Percentiles rank a stretch among this genome's conserved stretches.
Evolutionary conservation across 2,797 vertebrate species (phyloP).

Genomic region (Coranthus polyacanthus): DNA sequence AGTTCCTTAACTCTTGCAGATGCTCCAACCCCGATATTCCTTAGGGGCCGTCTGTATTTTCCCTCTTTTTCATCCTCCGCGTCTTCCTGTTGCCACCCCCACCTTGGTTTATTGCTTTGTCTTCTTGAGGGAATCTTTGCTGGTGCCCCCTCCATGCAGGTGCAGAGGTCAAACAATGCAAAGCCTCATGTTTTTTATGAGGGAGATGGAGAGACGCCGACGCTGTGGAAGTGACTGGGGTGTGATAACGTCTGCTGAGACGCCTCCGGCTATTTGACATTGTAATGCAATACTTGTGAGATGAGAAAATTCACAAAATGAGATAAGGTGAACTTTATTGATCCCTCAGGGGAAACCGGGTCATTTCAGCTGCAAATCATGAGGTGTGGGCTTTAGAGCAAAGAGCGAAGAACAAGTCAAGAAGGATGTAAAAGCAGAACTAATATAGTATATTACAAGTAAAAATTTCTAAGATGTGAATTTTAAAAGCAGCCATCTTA

Average conservation of each 20-base stretch:
- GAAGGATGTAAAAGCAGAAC: not conserved
- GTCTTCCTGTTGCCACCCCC: not conserved
- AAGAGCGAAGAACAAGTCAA: not conserved
- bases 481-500: no score
- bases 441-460: not conserved
- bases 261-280: conserved; percentile 41
- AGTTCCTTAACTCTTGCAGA: not conserved
- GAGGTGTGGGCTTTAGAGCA: not conserved
- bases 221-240: conserved; percentile 20
- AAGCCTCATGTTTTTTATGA: conserved; percentile 45
- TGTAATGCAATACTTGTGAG: conserved; percentile 44
- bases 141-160: conserved; percentile 30
- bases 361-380: conserved; percentile 17
- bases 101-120: conserved; percentile 55
- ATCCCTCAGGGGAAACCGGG: conserved; percentile 45
- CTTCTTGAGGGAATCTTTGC: conserved; percentile 34
- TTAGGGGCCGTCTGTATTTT: conserved; percentile 7
- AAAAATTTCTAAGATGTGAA: not conserved
- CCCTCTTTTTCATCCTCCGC: conserved; percentile 3
- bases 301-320: conserved; percentile 59
- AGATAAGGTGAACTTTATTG: conserved; percentile 65
- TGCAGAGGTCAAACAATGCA: conserved; percentile 63
- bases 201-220: conserved; percentile 13
- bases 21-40: conserved; percentile 11
- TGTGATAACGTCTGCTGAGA: conserved; percentile 48